A percentile compares a stretch with the other conserved stretches of the same genome.
phyloP scores from a whole-genome alignment of 2,888 invertebrate genomes.

The Drosophila nigricruria region DNA sequence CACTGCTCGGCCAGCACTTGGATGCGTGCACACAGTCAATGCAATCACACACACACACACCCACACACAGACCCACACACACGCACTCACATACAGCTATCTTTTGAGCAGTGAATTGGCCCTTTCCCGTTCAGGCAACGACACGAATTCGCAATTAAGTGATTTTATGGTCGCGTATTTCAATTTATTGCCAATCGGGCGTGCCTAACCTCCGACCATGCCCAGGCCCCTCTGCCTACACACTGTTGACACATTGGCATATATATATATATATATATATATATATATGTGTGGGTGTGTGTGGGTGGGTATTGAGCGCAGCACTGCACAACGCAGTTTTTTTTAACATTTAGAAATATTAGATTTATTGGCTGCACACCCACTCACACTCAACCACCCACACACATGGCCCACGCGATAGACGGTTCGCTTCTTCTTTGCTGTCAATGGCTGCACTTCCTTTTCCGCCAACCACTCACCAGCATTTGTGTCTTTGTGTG shows the following conservation, averaged over 20 bases:
- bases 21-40: constrained; percentile 46
- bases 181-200: constrained; percentile 78
- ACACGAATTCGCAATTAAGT: constrained; percentile 80
- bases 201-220: constrained; percentile 37
- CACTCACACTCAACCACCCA: constrained; percentile 10
- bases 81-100: constrained; percentile 22
- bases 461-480: constrained; percentile 42
- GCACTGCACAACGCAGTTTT: constrained; percentile 36
- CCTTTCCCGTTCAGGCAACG: constrained; percentile 55
- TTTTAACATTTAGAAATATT: constrained; percentile 67
- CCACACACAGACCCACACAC: constrained; percentile 23
- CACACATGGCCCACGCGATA: constrained; percentile 2
- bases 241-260: constrained; percentile 59
- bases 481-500: constrained; percentile 18
- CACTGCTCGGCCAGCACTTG: constrained; percentile 18
- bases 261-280: constrained; percentile 14
- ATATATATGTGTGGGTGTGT: background rate
- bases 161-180: constrained; percentile 80
- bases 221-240: background rate
- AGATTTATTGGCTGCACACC: constrained; percentile 62
- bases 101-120: constrained; percentile 62
- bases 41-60: constrained; percentile 52
- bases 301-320: background rate
- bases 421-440: constrained; percentile 12
- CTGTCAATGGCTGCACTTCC: constrained; percentile 74